Conservation (phyloP, 1,140 invertebrate genomes). For the Paralvinella palmiformis region DNA sequence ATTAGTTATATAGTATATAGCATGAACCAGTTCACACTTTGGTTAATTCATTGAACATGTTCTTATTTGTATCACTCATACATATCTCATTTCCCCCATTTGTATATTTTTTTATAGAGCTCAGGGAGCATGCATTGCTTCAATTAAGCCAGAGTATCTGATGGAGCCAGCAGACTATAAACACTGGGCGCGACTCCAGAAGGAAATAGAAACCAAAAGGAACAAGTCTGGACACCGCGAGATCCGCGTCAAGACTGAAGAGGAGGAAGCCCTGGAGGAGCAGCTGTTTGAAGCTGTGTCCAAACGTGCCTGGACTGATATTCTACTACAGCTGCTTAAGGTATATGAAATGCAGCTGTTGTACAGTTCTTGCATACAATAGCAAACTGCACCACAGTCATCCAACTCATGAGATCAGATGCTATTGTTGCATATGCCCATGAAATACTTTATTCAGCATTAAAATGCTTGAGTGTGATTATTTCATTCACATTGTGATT, state of each 20-base stretch:
- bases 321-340: constrained; percentile 48
- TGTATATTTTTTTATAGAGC: constrained; percentile 29
- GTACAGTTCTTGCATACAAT: too few relatives aligned
- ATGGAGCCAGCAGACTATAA: constrained; percentile 44
- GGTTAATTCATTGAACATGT: not conserved
- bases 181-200: constrained; percentile 42
- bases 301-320: constrained; percentile 48
- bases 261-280: constrained; percentile 34
- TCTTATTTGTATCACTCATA: not conserved
- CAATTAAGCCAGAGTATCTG: constrained; percentile 47
- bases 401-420: too few relatives aligned
- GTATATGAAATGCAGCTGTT: too few relatives aligned
- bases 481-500: not conserved
- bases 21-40: too few relatives aligned
- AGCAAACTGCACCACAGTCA: too few relatives aligned
- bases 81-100: not conserved
- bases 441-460: too few relatives aligned
- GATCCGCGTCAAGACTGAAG: constrained; percentile 16
- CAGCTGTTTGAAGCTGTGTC: constrained; percentile 48
- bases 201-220: constrained; percentile 28
- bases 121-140: constrained; percentile 46
- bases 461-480: not conserved
- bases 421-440: too few relatives aligned
- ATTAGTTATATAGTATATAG: too few relatives aligned
- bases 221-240: constrained; percentile 8